Evolutionary conservation across 2,797 vertebrate species (phyloP), one percentile per base, ranked within the genome.

Genomic region (Chloroceryle amazona): DNA sequence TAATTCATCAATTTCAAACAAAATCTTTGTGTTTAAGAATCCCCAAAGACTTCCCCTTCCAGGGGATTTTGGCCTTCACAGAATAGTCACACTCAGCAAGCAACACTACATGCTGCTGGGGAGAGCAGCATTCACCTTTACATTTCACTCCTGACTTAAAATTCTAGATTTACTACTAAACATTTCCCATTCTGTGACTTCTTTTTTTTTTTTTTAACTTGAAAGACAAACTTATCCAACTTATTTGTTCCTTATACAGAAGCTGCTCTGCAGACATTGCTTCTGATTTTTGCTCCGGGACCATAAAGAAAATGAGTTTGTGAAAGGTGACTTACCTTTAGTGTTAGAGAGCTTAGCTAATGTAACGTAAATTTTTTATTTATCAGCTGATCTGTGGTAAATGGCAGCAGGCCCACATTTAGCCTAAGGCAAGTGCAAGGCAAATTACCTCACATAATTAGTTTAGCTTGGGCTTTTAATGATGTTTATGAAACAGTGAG

Each of bases 191-290:
- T 35, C 26, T 58, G 10, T 13, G 22, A 6, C 22, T 44, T 33
- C 33, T 51, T 51, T 22, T 51, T 20, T 33, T 46, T 51, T 51
- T 22, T 51, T 20, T 21, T 12, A 29, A 6, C 31, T 8, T 73
- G 47, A 70, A 89, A 54, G 29, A 28, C 11, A 65, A 42, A 57
- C 5, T 42, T 68, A 20, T 5, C 22, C 19, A 54, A 8, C 4
- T 52, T 15, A 51, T 11, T 3, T 61, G 11, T 28, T 66, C 28
- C 15, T n/a, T 37, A 23, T 13, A 20, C 28, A 62, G 58, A 60
- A 47, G n/a, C 9, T 78, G 16, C n/a, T 70, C 57, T 78, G 12
- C 16, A 67, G 15, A 8, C 2, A 47, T 84, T 0, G 0, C 35
- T 19, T 66, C 16, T n/a, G 1, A 1, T 0, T 42, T 87, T 74